A percentile compares a stretch with the other conserved stretches of the same genome.
phyloP scores from a whole-genome alignment of 2,888 invertebrate genomes.

The Anticlea derivata region DNA sequence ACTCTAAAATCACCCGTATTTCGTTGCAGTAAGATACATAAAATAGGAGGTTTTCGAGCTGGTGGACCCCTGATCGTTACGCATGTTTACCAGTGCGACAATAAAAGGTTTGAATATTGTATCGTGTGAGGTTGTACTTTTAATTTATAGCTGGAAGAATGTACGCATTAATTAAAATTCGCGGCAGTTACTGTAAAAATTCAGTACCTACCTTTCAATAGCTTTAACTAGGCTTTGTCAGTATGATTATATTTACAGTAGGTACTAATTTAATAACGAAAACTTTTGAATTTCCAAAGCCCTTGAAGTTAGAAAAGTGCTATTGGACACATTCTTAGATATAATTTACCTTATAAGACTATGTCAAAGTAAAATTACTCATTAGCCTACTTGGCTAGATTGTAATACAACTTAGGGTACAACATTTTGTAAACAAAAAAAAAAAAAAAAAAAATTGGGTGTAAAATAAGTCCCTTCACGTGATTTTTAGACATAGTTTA shows the following conservation, averaged over 20 bases:
- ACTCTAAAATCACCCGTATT: slow-evolving; percentile 15
- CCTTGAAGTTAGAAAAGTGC: too few relatives aligned
- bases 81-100: slow-evolving; percentile 31
- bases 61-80: slow-evolving; percentile 18
- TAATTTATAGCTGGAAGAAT: slow-evolving; percentile 32
- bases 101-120: slow-evolving; percentile 38
- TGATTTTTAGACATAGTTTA: too few relatives aligned
- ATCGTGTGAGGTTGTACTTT: slow-evolving; percentile 31
- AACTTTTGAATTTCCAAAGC: too few relatives aligned
- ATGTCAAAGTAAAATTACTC: too few relatives aligned
- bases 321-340: too few relatives aligned
- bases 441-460: too few relatives aligned
- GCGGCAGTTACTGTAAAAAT: slow-evolving; percentile 11
- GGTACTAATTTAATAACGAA: too few relatives aligned
- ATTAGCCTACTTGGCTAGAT: too few relatives aligned
- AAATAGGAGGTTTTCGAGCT: slow-evolving; percentile 3
- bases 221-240: neutral
- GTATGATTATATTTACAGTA: neutral
- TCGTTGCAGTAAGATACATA: slow-evolving; percentile 9
- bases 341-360: too few relatives aligned
- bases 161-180: slow-evolving; percentile 30
- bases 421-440: too few relatives aligned
- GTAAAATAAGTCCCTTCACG: too few relatives aligned
- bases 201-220: slow-evolving; percentile 5
- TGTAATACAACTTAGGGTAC: too few relatives aligned